Conservation (phyloP, 1,140 invertebrate species). For the Leucophenga varia region DNA sequence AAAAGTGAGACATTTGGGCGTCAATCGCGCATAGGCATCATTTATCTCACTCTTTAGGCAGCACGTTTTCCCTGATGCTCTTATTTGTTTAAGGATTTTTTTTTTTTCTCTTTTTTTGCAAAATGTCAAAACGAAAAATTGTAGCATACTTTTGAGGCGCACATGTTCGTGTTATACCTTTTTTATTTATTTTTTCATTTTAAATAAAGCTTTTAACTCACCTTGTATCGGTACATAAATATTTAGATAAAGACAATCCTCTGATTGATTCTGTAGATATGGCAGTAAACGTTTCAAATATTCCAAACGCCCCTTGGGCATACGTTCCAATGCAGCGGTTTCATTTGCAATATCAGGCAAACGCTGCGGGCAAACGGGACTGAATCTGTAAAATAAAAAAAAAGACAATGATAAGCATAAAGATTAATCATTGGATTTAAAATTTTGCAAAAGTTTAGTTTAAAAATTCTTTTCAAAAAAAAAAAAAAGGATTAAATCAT, state of each 20-base stretch:
- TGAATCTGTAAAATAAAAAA: conserved; percentile 61
- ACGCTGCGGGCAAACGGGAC: conserved; percentile 89
- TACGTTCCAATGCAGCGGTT: conserved; percentile 74
- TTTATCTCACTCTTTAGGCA: too few relatives aligned
- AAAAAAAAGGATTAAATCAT: neutral
- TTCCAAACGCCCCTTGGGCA: conserved; percentile 83
- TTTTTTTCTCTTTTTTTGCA: too few relatives aligned
- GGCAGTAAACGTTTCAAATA: conserved; percentile 83
- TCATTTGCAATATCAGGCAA: conserved; percentile 79
- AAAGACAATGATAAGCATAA: conserved; percentile 18
- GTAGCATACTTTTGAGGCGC: conserved; percentile 22
- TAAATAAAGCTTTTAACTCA: too few relatives aligned
- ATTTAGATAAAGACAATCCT: conserved; percentile 96
- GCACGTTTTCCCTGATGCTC: too few relatives aligned
- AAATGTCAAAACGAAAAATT: conserved; percentile 10
- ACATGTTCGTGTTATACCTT: too few relatives aligned
- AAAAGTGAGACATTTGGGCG: too few relatives aligned
- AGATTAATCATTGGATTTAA: conserved; percentile 8
- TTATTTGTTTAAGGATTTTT: too few relatives aligned
- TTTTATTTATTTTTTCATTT: too few relatives aligned
- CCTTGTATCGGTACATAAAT: conserved; percentile 94
- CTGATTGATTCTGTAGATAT: conserved; percentile 85
- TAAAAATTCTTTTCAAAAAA: neutral
- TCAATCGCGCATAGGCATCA: too few relatives aligned
- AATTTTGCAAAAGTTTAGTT: neutral